phyloP scores from a whole-genome alignment of 1,140 invertebrate genomes.

The Delia radicum region DNA sequence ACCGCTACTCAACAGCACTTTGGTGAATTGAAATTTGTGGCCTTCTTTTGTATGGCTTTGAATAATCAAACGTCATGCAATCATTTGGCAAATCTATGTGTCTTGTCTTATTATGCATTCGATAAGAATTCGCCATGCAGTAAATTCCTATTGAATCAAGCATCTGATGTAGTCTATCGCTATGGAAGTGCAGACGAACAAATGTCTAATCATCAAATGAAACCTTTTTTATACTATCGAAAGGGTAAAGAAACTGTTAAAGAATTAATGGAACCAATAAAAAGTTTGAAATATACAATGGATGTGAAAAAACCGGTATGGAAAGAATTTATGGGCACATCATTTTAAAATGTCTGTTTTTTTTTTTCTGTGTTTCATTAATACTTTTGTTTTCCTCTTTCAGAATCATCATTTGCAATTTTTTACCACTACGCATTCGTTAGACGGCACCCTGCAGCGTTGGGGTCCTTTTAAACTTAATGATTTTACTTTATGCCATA shows the following conservation, averaged over 20 bases:
- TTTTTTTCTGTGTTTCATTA: not conserved
- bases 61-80: conserved; percentile 61
- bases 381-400: not conserved
- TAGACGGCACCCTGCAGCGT: conserved; percentile 40
- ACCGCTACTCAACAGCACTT: conserved; percentile 35
- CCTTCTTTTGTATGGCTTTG: conserved; percentile 49
- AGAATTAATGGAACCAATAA: conserved; percentile 34
- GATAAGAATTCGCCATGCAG: conserved; percentile 60
- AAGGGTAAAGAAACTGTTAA: conserved; percentile 60
- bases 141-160: conserved; percentile 57
- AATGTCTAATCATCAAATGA: conserved; percentile 52
- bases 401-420: conserved; percentile 33
- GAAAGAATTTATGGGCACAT: not conserved
- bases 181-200: conserved; percentile 52
- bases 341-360: not conserved
- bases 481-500: conserved; percentile 56
- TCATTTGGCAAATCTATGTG: conserved; percentile 70
- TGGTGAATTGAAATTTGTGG: conserved; percentile 50
- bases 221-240: conserved; percentile 57
- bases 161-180: conserved; percentile 53
- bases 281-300: not conserved
- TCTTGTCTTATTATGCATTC: conserved; percentile 60
- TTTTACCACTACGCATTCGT: conserved; percentile 49
- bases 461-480: conserved; percentile 56
- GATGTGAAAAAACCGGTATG: not conserved